Base-by-base conservation (phyloP, 2,113 vertebrate genomes). In the Onychostoma macrolepis region DNA sequence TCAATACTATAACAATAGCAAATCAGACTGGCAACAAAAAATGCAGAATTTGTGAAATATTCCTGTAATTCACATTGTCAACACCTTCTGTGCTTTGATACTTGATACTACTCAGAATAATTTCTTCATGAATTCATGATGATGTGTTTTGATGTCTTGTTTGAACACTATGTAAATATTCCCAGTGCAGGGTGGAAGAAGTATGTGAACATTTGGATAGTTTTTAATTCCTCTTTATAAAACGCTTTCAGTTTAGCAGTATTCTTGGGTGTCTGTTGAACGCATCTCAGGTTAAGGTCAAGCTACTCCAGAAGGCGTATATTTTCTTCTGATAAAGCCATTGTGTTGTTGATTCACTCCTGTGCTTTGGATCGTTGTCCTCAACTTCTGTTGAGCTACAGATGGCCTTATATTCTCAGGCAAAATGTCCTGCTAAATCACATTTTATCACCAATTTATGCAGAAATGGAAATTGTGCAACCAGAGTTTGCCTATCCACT, bases 331-430 rank as follows among this genome's bases (percentile, higher is more conserved):
- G 41, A 28, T 17, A 45, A 45, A n/a, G 2, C 41, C 41, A 26
- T 76, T 76, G 41, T 76, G 41, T 43, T 76, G 24, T 76, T 76
- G 72, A 76, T 45, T 76, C 72, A 28, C n/a, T 75, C 41, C 41
- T n/a, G 24, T 45, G 41, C 41, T 76, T 76, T 76, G 72, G 41
- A 48, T 26, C 24, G 24, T 15, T 28, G 72, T 76, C n/a, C 72
- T 45, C 72, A 75, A 75, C 72, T 75, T 75, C 72, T 45, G 72
- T 75, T 75, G 72, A 4, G 72, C 41, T 75, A 75, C 72, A 75
- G 72, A 75, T 75, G 72, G 72, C 72, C 72, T 75, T 45, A 43
- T 6, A 43, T 75, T 75, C 41, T 45, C 11, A 15, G 6, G 41
- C 41, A 75, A 75, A 75, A 75, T 72, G 69, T 72, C 33, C 4